A percentile compares a stretch with the other conserved stretches of the same genome.
Conservation (phyloP, 2,888 invertebrate species). For the Himalopsyche tibetana region DNA sequence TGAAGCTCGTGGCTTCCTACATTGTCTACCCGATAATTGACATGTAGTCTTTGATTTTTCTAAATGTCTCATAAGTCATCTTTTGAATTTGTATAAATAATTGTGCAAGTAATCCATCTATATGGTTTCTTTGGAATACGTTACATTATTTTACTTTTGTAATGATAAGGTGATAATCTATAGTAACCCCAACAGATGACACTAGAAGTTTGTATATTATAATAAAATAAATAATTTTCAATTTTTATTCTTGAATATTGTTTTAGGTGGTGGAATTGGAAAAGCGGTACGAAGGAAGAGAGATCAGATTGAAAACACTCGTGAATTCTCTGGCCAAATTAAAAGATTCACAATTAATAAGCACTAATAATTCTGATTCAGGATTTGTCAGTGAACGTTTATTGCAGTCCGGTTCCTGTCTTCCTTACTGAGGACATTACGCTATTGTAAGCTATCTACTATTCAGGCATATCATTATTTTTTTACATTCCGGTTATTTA, state of each 20-base stretch:
- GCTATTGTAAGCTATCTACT: not conserved
- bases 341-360: constrained; percentile 67
- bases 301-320: constrained; percentile 72
- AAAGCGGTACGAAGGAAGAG: constrained; percentile 73
- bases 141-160: no score
- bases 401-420: constrained; percentile 24
- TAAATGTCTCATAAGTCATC: no score
- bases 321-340: constrained; percentile 72
- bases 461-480: constrained; percentile 8
- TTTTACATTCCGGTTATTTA: not conserved
- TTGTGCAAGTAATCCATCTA: no score
- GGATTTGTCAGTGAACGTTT: constrained; percentile 14
- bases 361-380: not conserved
- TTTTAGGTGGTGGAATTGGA: constrained; percentile 72
- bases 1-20: no score
- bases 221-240: not conserved
- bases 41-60: no score
- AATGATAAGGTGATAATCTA: not conserved
- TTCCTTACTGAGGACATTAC: not conserved
- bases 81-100: no score
- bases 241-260: constrained; percentile 9
- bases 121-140: no score
- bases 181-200: not conserved
- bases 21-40: no score
- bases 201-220: not conserved